phyloP scores from a whole-genome alignment of 2,888 invertebrate genomes.

The Aspidiotus destructor region DNA sequence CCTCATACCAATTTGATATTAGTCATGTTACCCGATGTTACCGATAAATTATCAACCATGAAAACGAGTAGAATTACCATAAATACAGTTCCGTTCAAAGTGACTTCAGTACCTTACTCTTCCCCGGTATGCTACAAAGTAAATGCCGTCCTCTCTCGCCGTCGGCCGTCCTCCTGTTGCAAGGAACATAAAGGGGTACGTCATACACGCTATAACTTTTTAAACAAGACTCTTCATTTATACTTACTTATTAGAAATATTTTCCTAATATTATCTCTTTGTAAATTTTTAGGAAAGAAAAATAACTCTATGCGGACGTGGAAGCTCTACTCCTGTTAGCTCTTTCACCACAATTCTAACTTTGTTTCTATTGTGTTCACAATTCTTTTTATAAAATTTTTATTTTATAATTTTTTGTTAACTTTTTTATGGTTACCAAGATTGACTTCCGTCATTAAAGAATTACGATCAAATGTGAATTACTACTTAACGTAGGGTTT shows the following conservation, averaged over 20 bases:
- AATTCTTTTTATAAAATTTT: no score
- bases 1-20: slow-evolving; percentile 24
- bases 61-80: slow-evolving; percentile 3
- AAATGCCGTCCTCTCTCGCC: slow-evolving; percentile 19
- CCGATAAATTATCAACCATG: background rate
- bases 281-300: slow-evolving; percentile 4
- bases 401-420: no score
- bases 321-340: background rate
- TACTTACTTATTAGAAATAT: no score
- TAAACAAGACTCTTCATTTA: no score
- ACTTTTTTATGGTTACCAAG: no score
- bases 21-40: slow-evolving; percentile 4
- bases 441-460: no score
- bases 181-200: slow-evolving; percentile 19
- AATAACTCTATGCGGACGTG: slow-evolving; percentile 1
- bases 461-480: no score
- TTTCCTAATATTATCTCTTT: no score
- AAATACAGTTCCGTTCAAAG: slow-evolving; percentile 11
- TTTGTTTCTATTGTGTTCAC: background rate
- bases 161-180: slow-evolving; percentile 16
- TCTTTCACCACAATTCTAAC: background rate
- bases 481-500: no score
- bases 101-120: slow-evolving; percentile 10
- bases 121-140: slow-evolving; percentile 24
- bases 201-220: background rate